A percentile compares a stretch with the other conserved stretches of the same genome.
Evolutionary conservation across 2,797 vertebrate genomes (phyloP).

Genomic region (Syndactyla subalaris): DNA sequence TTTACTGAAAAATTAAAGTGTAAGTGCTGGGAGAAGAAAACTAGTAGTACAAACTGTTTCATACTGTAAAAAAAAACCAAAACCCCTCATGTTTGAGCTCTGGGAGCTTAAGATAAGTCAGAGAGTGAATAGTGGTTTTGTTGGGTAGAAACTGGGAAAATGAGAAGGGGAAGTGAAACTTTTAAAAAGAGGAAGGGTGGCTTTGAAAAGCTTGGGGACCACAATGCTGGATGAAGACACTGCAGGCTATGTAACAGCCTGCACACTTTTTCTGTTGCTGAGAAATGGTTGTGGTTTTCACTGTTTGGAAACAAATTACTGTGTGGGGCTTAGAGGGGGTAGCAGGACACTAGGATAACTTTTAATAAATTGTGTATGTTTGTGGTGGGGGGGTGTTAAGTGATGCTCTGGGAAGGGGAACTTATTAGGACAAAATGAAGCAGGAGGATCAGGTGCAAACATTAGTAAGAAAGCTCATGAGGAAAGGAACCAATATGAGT

Average conservation of each 20-base stretch:
- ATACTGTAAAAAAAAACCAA: not conserved
- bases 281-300: not conserved
- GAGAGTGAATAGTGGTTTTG: not conserved
- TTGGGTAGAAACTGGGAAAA: not conserved
- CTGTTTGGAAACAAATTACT: not conserved
- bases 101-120: not conserved
- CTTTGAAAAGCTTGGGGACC: not conserved
- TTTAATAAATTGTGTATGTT: not conserved
- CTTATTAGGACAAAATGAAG: not conserved
- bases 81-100: not conserved
- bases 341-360: not conserved
- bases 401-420: not conserved
- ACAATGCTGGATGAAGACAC: not conserved
- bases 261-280: not conserved
- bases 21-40: not conserved
- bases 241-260: not conserved
- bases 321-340: not conserved
- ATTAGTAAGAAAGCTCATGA: not conserved
- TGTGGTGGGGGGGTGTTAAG: accelerated
- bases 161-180: not conserved
- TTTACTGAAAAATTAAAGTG: not conserved
- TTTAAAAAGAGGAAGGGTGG: not conserved
- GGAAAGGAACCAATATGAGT: not conserved
- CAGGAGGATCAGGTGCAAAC: not conserved
- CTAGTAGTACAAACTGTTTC: not conserved